Conservation (phyloP, 2,113 vertebrate genomes). For the Sminthopsis crassicaudata region DNA sequence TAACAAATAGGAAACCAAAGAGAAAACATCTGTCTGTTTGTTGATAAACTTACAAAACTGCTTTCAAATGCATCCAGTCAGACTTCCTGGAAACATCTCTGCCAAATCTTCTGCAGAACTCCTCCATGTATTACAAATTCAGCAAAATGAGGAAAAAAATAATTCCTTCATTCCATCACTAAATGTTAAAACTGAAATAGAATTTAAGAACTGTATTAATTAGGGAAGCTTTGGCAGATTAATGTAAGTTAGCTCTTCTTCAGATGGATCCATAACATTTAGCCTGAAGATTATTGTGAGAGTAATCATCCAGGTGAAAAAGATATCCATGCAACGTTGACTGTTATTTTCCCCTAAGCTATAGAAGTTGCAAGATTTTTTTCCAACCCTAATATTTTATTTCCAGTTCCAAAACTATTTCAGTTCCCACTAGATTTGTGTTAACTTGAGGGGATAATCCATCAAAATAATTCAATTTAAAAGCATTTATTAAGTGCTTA, state of each 20-base stretch:
- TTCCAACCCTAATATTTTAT: not conserved
- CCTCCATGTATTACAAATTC: not conserved
- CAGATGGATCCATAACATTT: constrained; percentile 54
- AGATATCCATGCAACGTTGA: not conserved
- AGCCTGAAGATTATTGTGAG: constrained; percentile 38
- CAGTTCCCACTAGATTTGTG: not conserved
- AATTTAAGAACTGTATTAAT: constrained; percentile 13
- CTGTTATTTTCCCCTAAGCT: constrained; percentile 28
- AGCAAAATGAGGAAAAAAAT: constrained; percentile 58
- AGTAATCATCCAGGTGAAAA: constrained; percentile 37
- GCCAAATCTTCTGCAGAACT: constrained; percentile 5
- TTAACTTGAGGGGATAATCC: not conserved
- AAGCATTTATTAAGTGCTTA: not conserved
- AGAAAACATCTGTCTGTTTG: not conserved
- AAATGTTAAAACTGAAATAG: constrained; percentile 39
- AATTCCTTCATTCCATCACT: constrained; percentile 50
- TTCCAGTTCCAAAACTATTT: not conserved
- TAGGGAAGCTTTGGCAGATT: constrained; percentile 47
- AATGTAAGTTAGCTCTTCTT: constrained; percentile 31
- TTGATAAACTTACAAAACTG: not conserved
- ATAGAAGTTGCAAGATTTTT: not conserved
- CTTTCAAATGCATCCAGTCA: not conserved
- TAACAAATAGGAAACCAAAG: not conserved
- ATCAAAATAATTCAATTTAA: not conserved
- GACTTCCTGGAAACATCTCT: constrained; percentile 46